These are phyloP conservation scores for Macaria liturata DNA, from an alignment of 2,888 invertebrate genomes.

Conservation along the genomic window DNA sequence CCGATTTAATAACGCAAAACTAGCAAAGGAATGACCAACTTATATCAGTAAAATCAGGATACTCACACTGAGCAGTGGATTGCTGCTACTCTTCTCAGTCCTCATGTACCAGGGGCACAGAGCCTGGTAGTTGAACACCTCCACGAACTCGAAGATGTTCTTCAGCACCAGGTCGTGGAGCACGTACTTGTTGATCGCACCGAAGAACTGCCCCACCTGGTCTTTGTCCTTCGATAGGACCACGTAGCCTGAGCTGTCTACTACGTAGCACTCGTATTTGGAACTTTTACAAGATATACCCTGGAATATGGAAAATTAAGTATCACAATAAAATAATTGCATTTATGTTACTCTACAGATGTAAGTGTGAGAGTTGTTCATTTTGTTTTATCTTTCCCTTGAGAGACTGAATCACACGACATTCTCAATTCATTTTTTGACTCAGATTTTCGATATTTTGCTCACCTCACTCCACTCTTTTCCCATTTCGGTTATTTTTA, in stretches of 20 bases:
- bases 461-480: constrained; percentile 22
- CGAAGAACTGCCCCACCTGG: constrained; percentile 93
- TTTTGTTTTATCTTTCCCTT: no score
- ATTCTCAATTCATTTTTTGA: no score
- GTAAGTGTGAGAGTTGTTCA: no score
- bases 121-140: constrained; percentile 93
- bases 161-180: constrained; percentile 89
- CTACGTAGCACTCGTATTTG: constrained; percentile 91
- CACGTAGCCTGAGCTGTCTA: constrained; percentile 96
- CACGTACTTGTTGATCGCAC: constrained; percentile 86
- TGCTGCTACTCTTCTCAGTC: constrained; percentile 49
- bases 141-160: constrained; percentile 88
- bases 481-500: constrained; percentile 80
- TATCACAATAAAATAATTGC: no score
- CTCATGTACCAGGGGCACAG: constrained; percentile 81
- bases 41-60: background rate
- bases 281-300: constrained; percentile 77
- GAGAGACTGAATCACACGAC: no score
- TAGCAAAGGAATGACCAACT: background rate
- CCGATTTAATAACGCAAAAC: no score
- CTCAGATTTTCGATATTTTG: no score
- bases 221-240: constrained; percentile 86
- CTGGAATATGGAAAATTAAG: constrained; percentile 35
- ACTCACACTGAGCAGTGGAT: constrained; percentile 58
- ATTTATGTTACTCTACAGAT: no score